Evolutionary conservation across 2,113 vertebrate genomes (phyloP), one percentile per base, ranked within the genome.

Genomic region (Holacanthus passer): DNA sequence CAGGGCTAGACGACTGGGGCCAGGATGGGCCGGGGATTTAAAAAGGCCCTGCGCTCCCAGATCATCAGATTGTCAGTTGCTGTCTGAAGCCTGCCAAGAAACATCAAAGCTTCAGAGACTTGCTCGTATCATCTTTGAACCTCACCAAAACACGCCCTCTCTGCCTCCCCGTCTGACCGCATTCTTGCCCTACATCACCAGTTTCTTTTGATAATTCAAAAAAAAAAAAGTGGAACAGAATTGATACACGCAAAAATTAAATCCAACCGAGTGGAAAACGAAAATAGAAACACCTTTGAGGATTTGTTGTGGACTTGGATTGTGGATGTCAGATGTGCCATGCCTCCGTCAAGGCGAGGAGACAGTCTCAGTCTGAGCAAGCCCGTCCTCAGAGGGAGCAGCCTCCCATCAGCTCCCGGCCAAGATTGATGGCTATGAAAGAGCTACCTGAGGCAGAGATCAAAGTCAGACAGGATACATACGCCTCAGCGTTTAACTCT

Each of bases 381-480:
- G 90, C 83, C 87, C 65, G 70, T 47, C 59, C 63, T 68, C 66
- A 77, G 53, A 85, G 76, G 83, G 84, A 81, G 79, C 89, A 87
- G 88, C 87, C 79, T 88, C 73, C 85, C 82, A 45, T 80, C 79
- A 89, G 85, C 81, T 90, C 77, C 81, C 35, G 56, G 84, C 81
- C 77, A 74, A 93, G 92, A 95, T 79, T 93, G 93, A 94, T 91
- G 88, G 88, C 88, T 87, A 82, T 85, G 80, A 83, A 87, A 82
- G 88, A 92, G 87, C 55, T 89, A 94, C 93, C 93, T 93, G 91
- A 93, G 87, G 89, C 90, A 50, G 78, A 94, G 90, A 95, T 95
- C 93, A 96, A 95, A 95, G 94, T 84, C 80, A 79, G 81, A 87
- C 87, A 89, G 85, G 88, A 93, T 81, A 86, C 82, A 81, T 84